Evolutionary conservation across 1,140 invertebrate genomes (phyloP).

Genomic region (Drosophila subpulchrella): DNA sequence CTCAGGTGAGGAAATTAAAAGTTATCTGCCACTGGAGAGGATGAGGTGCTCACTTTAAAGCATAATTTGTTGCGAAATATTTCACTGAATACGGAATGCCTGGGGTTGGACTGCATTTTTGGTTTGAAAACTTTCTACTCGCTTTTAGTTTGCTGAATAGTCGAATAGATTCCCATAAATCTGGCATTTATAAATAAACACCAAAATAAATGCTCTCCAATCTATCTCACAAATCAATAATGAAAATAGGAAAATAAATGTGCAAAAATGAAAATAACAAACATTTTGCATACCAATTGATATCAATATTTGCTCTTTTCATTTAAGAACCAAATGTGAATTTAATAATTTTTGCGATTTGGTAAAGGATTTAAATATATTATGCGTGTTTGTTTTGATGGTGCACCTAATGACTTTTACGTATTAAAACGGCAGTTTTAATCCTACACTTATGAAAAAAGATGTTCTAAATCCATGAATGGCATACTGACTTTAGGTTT

Average conservation of each 20-base stretch:
- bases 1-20: conserved; percentile 60
- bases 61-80: conserved; percentile 7
- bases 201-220: not conserved
- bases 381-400: not conserved
- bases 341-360: not conserved
- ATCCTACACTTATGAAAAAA: no score
- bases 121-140: not conserved
- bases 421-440: conserved; percentile 1
- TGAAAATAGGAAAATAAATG: conserved; percentile 7
- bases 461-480: no score
- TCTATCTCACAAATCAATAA: conserved; percentile 16
- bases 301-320: not conserved
- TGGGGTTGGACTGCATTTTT: not conserved
- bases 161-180: not conserved
- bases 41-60: conserved; percentile 21
- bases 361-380: not conserved
- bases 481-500: no score
- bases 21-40: conserved; percentile 51
- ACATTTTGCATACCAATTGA: not conserved
- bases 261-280: conserved; percentile 7
- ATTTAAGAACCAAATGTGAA: not conserved
- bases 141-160: conserved; percentile 1
- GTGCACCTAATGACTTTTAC: not conserved
- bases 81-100: conserved; percentile 13
- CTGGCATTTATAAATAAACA: not conserved